Conservation (phyloP, 2,797 vertebrate genomes). For the Xenops minutus region DNA sequence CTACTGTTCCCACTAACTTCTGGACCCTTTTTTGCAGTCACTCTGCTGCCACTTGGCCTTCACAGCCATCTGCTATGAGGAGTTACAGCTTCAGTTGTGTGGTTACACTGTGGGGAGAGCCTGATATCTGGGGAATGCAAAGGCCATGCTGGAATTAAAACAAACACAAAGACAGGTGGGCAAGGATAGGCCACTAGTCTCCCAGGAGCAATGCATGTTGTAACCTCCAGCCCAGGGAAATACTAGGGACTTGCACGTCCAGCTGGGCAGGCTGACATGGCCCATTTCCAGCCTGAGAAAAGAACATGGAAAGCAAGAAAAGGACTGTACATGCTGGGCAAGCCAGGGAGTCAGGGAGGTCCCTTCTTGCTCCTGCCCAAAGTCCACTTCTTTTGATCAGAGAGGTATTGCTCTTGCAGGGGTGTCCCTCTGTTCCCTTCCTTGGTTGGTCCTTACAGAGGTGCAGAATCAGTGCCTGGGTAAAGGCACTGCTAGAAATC, state of each 20-base stretch:
- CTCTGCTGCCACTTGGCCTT: neutral
- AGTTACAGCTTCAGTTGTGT: neutral
- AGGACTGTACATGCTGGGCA: neutral
- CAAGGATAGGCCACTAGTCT: neutral
- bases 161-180: neutral
- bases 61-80: neutral
- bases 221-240: neutral
- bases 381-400: neutral
- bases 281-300: neutral
- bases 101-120: too few species aligned
- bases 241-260: neutral
- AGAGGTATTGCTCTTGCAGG: neutral
- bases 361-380: neutral
- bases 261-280: neutral
- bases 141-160: neutral
- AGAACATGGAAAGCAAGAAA: neutral
- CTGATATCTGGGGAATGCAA: neutral
- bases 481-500: neutral
- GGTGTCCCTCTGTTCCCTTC: neutral
- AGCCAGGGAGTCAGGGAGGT: neutral
- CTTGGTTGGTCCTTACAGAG: neutral
- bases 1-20: neutral
- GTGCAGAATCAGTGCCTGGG: neutral
- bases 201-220: neutral
- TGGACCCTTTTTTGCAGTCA: neutral